Conservation (phyloP, 2,888 invertebrate species). For the Nomada lathburiana region DNA sequence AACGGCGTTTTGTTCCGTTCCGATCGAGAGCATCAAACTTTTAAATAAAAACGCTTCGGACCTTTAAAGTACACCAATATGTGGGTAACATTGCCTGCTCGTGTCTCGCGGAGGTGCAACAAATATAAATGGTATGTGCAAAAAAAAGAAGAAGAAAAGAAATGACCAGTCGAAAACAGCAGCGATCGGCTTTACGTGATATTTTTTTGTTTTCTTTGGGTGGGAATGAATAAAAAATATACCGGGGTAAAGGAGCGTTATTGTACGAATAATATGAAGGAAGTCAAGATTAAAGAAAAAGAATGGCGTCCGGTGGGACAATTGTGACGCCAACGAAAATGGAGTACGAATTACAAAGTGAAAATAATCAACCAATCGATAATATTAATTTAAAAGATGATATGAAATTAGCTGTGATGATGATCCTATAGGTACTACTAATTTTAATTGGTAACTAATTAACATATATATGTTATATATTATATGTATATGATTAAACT, state of each 20-base stretch:
- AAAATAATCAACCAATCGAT: conserved; percentile 59
- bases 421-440: conserved; percentile 81
- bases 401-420: conserved; percentile 83
- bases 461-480: conserved; percentile 63
- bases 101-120: conserved; percentile 39
- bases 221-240: background rate
- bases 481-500: conserved; percentile 71
- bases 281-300: background rate
- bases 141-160: background rate
- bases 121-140: conserved; percentile 48
- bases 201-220: background rate
- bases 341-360: conserved; percentile 41
- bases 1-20: conserved; percentile 53
- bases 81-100: conserved; percentile 20
- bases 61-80: conserved; percentile 34
- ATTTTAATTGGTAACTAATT: conserved; percentile 76
- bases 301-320: background rate
- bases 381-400: conserved; percentile 56
- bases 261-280: background rate
- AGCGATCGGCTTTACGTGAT: conserved; percentile 12
- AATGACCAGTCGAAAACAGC: conserved; percentile 27
- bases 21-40: conserved; percentile 46
- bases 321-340: background rate
- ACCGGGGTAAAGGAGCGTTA: background rate
- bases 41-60: conserved; percentile 7